A percentile compares a stretch with the other conserved stretches of the same genome.
Evolutionary conservation across 2,797 vertebrate genomes (phyloP).

Genomic region (Galagoides demidoff): DNA sequence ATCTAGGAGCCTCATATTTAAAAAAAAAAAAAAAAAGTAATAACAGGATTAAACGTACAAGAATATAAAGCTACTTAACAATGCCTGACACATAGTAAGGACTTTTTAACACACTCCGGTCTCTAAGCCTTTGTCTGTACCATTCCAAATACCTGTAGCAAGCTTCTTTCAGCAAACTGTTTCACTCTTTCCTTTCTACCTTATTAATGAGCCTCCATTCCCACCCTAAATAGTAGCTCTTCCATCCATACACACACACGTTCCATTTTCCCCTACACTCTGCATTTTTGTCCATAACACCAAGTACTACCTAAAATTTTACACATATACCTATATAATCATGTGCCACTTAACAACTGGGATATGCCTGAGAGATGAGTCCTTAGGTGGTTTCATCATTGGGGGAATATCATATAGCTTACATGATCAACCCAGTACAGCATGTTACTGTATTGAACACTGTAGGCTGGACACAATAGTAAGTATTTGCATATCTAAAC

Average conservation of each 20-base stretch:
- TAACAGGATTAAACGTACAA: not conserved
- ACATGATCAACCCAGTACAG: not conserved
- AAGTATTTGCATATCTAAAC: not conserved
- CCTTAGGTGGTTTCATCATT: not conserved
- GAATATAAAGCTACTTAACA: not conserved
- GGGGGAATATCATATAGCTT: not conserved
- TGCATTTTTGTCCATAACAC: not conserved
- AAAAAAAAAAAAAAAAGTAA: not conserved
- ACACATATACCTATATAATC: not conserved
- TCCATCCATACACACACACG: not conserved
- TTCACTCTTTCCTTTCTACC: not conserved
- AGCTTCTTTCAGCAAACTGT: not conserved
- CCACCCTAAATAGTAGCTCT: not conserved
- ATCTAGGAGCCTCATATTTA: constrained; percentile 10
- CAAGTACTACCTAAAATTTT: not conserved
- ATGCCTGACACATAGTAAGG: not conserved
- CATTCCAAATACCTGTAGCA: not conserved
- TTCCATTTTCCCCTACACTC: not conserved
- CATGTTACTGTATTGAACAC: not conserved
- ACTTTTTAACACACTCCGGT: not conserved
- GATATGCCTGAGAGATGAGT: not conserved
- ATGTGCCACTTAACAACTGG: not conserved
- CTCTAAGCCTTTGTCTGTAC: not conserved
- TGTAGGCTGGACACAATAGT: not conserved
- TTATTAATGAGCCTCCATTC: not conserved